Evolutionary conservation across 2,113 vertebrate genomes (phyloP).

Genomic region (Charadrius vociferus): DNA sequence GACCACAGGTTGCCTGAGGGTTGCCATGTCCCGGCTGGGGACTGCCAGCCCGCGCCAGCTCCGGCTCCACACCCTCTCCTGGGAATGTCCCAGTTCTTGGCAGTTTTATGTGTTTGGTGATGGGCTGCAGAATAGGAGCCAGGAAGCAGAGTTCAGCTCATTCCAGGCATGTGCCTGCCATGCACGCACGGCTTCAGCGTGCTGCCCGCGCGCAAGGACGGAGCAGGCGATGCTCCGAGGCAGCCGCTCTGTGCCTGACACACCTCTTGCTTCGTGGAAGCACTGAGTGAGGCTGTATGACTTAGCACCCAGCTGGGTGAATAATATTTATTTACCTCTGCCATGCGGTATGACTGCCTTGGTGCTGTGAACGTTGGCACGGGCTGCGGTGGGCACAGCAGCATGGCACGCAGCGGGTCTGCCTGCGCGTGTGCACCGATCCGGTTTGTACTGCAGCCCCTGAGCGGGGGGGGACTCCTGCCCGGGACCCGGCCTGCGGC

Average conservation of each 20-base stretch:
- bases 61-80: not conserved
- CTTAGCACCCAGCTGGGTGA: not conserved
- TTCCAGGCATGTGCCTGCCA: not conserved
- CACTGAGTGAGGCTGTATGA: not conserved
- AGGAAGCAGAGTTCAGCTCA: not conserved
- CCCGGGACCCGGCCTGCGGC: accelerated
- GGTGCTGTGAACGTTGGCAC: not conserved
- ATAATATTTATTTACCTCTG: not conserved
- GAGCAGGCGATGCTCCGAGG: not conserved
- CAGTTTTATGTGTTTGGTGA: not conserved
- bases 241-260: not conserved
- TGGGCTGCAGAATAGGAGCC: not conserved
- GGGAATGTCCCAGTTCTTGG: not conserved
- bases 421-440: not conserved
- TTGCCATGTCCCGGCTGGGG: accelerated
- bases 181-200: accelerated
- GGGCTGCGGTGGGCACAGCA: accelerated
- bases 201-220: not conserved
- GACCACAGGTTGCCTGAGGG: accelerated
- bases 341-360: accelerated
- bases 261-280: not conserved
- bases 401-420: not conserved
- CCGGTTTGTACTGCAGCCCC: not conserved
- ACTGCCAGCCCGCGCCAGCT: accelerated
- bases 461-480: not conserved